Conservation (phyloP, 1,140 invertebrate species). For the Mylabris phalerata region DNA sequence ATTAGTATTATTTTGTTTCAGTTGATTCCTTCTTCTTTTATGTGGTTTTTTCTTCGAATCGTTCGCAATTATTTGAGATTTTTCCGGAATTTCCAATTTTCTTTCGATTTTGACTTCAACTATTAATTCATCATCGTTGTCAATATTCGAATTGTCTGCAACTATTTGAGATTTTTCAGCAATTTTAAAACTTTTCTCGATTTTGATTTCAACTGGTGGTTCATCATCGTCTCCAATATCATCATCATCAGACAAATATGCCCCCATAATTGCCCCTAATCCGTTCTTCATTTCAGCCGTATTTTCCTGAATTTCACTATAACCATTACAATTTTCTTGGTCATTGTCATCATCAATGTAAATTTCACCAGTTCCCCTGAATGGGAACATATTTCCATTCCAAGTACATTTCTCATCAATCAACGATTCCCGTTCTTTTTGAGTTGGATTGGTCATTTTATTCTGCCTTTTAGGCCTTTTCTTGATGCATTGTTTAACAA, state of each 20-base stretch:
- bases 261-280: slow-evolving; percentile 46
- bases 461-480: background rate
- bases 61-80: slow-evolving; percentile 11
- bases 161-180: slow-evolving; percentile 3
- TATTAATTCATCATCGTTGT: slow-evolving; percentile 29
- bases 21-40: background rate
- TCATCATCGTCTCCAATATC: slow-evolving; percentile 33
- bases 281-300: slow-evolving; percentile 37
- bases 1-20: slow-evolving; percentile 14
- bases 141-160: slow-evolving; percentile 4
- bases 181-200: slow-evolving; percentile 24
- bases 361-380: slow-evolving; percentile 38
- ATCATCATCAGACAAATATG: slow-evolving; percentile 48
- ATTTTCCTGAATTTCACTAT: slow-evolving; percentile 37
- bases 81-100: background rate
- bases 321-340: slow-evolving; percentile 23
- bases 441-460: slow-evolving; percentile 6
- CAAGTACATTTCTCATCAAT: slow-evolving; percentile 37
- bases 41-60: background rate
- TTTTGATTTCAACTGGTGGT: slow-evolving; percentile 43
- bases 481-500: background rate
- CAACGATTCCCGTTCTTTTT: slow-evolving; percentile 25
- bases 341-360: slow-evolving; percentile 27
- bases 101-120: slow-evolving; percentile 42
- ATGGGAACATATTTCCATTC: slow-evolving; percentile 41